These are phyloP conservation scores for Baronia brevicornis DNA, from an alignment of 2,888 invertebrate species.

Conservation along the genomic window DNA sequence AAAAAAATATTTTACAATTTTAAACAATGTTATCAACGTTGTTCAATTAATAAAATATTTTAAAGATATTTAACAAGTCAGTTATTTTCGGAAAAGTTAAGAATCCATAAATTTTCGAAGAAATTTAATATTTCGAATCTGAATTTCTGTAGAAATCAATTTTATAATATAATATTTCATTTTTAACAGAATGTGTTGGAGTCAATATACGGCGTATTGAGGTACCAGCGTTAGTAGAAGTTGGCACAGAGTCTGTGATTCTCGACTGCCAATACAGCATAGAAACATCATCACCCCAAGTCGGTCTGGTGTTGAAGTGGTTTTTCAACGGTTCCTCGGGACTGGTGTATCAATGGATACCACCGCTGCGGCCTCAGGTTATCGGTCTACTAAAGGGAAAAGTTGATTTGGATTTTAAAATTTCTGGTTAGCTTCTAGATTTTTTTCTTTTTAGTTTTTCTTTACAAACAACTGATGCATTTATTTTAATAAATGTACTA, in stretches of 20 bases:
- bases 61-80: too few relatives aligned
- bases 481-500: too few relatives aligned
- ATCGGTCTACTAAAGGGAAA: slow-evolving; percentile 65
- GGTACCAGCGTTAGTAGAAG: slow-evolving; percentile 55
- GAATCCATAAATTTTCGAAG: too few relatives aligned
- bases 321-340: slow-evolving; percentile 65
- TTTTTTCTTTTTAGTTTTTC: not conserved
- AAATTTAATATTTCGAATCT: too few relatives aligned
- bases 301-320: slow-evolving; percentile 67
- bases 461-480: too few relatives aligned
- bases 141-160: too few relatives aligned
- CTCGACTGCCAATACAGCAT: slow-evolving; percentile 53
- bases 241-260: slow-evolving; percentile 49
- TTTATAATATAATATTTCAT: too few relatives aligned
- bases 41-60: too few relatives aligned
- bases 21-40: too few relatives aligned
- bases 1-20: too few relatives aligned
- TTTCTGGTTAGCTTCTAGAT: slow-evolving; percentile 45
- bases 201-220: slow-evolving; percentile 62
- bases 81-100: too few relatives aligned
- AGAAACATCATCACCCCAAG: slow-evolving; percentile 29
- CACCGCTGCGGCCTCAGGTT: slow-evolving; percentile 59
- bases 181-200: slow-evolving; percentile 65
- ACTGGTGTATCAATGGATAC: slow-evolving; percentile 69
- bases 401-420: slow-evolving; percentile 55